Base-by-base conservation (phyloP, 2,113 vertebrate genomes). In the Odocoileus hemionus region DNA sequence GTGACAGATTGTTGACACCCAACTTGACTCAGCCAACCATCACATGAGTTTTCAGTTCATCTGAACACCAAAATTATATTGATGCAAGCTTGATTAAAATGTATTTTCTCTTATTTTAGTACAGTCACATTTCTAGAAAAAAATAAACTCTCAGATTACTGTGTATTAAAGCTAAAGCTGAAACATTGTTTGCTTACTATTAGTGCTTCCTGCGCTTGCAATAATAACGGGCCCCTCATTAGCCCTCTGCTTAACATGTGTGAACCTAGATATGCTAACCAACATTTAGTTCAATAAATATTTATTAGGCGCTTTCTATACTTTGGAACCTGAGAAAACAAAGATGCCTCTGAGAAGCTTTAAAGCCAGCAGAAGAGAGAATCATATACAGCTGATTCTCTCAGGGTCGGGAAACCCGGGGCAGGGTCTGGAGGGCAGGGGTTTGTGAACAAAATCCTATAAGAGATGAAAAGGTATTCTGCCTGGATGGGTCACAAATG, bases 1-100 rank as follows among this genome's bases (percentile, higher is more conserved):
- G 87, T 96, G 96, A 95, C 95, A 92, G 86, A 84, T 36, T 94
- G 94, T 82, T 96, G 97, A 97, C 95, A 94, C 74, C 91, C 58
- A 54, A 17, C 43, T 70, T 93, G 97, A 97, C 89, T 97, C 97
- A 92, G 92, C 43, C 97, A 97, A 96, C 70, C 55, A 85, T 91
- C 50, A 45, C 39, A 6, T 55, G 89, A 89, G 76, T 96, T 96
- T 96, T 61, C 85, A 80, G 92, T 92, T 97, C 95, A 78, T 60
- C 45, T 36, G 89, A 96, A 94, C 55, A n/a, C 64, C 30, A 93
- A 96, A 97, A 94, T 96, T 78, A 91, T 95, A 95, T 61, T 80
- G 92, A 97, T 89, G 90, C 74, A 96, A 96, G 76, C 67, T 70
- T 15, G 7, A 26, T 47, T 96, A 79, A 83, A 95, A 89, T 78